Conservation (phyloP, 2,888 invertebrate species). For the Trichopoda pennipes region DNA sequence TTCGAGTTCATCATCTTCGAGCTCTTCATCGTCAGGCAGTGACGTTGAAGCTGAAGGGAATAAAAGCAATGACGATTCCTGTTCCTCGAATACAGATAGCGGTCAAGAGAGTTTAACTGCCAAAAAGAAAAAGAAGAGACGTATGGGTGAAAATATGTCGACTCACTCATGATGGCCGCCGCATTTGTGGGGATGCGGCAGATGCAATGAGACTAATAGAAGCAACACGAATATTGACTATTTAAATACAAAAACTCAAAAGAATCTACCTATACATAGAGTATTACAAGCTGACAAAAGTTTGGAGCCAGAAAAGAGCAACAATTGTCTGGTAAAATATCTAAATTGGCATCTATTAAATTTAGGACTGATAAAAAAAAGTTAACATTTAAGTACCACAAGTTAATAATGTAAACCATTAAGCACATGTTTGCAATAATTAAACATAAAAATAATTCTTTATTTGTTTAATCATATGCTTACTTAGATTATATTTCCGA, state of each 20-base stretch:
- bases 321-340: conserved; percentile 44
- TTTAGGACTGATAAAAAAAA: conserved; percentile 53
- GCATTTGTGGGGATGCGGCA: conserved; percentile 55
- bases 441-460: neutral
- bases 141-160: conserved; percentile 78
- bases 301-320: conserved; percentile 9
- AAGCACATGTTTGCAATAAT: conserved; percentile 46
- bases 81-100: conserved; percentile 86
- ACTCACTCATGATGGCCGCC: conserved; percentile 76
- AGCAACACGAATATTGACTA: neutral
- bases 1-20: conserved; percentile 87
- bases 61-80: conserved; percentile 82
- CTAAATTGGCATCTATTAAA: conserved; percentile 58
- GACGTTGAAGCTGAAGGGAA: conserved; percentile 71
- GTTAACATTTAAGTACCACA: conserved; percentile 57
- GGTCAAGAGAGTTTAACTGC: conserved; percentile 94
- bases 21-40: conserved; percentile 82
- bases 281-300: neutral
- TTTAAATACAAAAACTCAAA: conserved; percentile 10
- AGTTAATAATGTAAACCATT: conserved; percentile 6
- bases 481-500: neutral
- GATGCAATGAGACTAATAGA: conserved; percentile 27
- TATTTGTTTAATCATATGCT: neutral
- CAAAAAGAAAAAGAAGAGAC: conserved; percentile 89
- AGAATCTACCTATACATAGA: conserved; percentile 15